These are phyloP conservation scores for Leucopsar rothschildi DNA, from an alignment of 2,113 vertebrate genomes.

Conservation along the genomic window DNA sequence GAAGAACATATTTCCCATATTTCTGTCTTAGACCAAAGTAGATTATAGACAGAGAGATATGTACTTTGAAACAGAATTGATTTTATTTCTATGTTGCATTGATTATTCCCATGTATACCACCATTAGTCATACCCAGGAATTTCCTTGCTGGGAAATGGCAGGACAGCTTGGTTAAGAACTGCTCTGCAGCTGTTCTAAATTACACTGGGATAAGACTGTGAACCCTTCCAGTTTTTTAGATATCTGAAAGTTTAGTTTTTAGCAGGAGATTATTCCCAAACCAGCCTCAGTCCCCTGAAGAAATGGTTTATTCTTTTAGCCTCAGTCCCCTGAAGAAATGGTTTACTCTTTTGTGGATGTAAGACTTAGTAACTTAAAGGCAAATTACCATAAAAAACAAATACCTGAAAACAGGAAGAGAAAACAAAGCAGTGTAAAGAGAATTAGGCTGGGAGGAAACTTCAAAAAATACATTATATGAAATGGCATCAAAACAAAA, in stretches of 20 bases:
- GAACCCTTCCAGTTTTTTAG: not conserved
- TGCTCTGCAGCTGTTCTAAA: constrained; percentile 48
- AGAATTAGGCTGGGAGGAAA: not conserved
- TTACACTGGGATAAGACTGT: not conserved
- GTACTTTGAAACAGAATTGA: constrained; percentile 4
- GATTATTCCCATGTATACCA: constrained; percentile 21
- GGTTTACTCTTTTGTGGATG: not conserved
- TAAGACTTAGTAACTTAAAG: not conserved
- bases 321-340: not conserved
- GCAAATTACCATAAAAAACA: not conserved
- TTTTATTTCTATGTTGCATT: constrained; percentile 46
- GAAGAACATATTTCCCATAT: not conserved
- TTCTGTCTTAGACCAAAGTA: not conserved
- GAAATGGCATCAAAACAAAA: not conserved
- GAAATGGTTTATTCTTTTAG: not conserved
- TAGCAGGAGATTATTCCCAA: not conserved
- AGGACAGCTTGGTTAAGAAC: not conserved
- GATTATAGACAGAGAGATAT: not conserved
- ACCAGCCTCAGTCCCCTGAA: not conserved
- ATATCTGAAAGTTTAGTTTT: not conserved
- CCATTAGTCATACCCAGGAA: constrained; percentile 47
- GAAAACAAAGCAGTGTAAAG: not conserved
- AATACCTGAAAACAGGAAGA: not conserved
- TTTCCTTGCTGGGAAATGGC: constrained; percentile 31
- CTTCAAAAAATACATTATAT: not conserved